Conservation (phyloP, 2,113 vertebrate genomes). For the Naja naja region DNA sequence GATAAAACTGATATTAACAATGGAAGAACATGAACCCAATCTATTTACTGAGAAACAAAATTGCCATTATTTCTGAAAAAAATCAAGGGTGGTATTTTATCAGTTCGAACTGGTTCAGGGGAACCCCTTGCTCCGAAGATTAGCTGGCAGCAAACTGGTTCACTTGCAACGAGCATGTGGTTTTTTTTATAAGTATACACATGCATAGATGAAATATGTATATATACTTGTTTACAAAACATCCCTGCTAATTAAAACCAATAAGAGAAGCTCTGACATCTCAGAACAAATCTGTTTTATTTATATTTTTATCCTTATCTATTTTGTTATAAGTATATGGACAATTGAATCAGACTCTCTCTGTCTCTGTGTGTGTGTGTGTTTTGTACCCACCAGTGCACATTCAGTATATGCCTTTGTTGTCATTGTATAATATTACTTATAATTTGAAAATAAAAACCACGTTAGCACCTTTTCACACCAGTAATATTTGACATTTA, state of each 20-base stretch:
- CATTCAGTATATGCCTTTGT: background rate
- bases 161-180: no score
- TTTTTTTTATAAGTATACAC: background rate
- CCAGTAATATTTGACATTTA: background rate
- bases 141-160: no score
- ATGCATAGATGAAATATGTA: background rate
- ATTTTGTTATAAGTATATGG: background rate
- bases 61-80: background rate
- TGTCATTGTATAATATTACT: background rate
- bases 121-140: no score
- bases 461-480: background rate
- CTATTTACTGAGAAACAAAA: background rate
- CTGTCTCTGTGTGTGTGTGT: no score
- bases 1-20: background rate
- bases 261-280: background rate
- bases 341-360: background rate
- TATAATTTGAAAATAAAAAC: conserved; percentile 1
- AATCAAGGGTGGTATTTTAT: no score
- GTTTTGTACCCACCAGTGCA: background rate
- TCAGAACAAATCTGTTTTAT: background rate
- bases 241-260: background rate
- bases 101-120: no score
- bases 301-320: background rate
- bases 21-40: background rate
- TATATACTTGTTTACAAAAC: background rate